Evolutionary conservation across 2,888 invertebrate species (phyloP).

Genomic region (Troides oblongomaculatus): DNA sequence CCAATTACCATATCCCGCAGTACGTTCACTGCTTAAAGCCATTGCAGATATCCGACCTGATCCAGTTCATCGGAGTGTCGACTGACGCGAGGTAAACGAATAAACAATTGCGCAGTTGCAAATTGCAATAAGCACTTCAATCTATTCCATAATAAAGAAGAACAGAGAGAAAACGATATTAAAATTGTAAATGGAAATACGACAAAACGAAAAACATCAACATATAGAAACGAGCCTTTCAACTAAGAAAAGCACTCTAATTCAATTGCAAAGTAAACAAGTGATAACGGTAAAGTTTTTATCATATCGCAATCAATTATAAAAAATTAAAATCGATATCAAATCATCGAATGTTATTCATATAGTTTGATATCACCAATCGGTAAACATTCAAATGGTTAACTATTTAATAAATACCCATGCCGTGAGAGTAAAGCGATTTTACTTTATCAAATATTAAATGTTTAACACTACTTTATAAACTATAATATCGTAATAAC

Average conservation of each 20-base stretch:
- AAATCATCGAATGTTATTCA: background rate
- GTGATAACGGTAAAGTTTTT: constrained; percentile 3
- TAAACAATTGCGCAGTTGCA: constrained; percentile 19
- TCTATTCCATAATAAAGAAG: background rate
- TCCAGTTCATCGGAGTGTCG: constrained; percentile 13
- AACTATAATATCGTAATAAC: no score
- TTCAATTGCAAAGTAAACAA: constrained; percentile 7
- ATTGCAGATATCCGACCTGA: constrained; percentile 16
- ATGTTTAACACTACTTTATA: no score
- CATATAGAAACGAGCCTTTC: no score
- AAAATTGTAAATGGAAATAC: background rate
- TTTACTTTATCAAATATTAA: no score
- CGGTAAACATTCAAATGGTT: background rate
- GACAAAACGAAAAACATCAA: no score
- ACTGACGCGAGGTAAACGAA: constrained; percentile 9
- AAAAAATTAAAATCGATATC: background rate
- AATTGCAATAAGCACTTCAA: background rate
- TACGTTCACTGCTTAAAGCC: constrained; percentile 21
- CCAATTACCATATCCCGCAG: constrained; percentile 29
- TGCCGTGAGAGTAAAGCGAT: no score
- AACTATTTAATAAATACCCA: no score
- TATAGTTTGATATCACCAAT: background rate
- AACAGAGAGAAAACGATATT: background rate
- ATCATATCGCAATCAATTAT: background rate
- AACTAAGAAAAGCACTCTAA: no score